Base-by-base conservation (phyloP, 2,113 vertebrate species). In the Pluvialis apricaria region DNA sequence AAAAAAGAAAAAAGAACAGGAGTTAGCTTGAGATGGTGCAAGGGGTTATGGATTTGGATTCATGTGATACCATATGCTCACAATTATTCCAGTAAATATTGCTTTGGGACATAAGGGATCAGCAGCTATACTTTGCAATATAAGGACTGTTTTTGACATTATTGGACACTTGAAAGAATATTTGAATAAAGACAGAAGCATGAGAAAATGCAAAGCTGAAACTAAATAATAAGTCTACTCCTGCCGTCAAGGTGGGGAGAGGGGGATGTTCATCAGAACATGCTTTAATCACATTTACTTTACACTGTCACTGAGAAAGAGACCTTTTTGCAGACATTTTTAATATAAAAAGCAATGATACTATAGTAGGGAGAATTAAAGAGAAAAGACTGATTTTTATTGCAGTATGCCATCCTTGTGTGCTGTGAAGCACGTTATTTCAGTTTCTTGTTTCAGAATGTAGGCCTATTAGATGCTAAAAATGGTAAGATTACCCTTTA, bases 361-460 rank as follows among this genome's bases (percentile, higher is more conserved):
- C 4, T 65, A n/a, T 16, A 81, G 28, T 12, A 79, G 22, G 17
- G 21, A 70, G 69, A 92, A 82, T 26, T 49, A 36, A 78, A 76
- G 18, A 51, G 38, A 61, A 25, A 10, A 3, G 10, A 51, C 29
- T 29, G 42, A 82, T 90, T 82, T 86, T 21, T 82, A 66, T 49
- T 89, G 54, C 61, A 70, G 36, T 49, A 45, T 81, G 68, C 58
- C n/a, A 85, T 66, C 36, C 69, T 40, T 51, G 3, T 70, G 51
- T 71, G 78, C 45, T 83, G 31, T 29, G 72, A 86, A 97, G 62
- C 17, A 92, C 94, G 70, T 64, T 92, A 91, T 95, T 95, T 94
- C 84, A 71, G 81, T 62, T 82, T 86, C 73, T 94, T 95, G 75
- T 95, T 95, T 96, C 78, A 86, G 71, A 95, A 94, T 80, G 58